Evolutionary conservation across 2,888 invertebrate genomes (phyloP).

Genomic region (Abrostola triplasia): DNA sequence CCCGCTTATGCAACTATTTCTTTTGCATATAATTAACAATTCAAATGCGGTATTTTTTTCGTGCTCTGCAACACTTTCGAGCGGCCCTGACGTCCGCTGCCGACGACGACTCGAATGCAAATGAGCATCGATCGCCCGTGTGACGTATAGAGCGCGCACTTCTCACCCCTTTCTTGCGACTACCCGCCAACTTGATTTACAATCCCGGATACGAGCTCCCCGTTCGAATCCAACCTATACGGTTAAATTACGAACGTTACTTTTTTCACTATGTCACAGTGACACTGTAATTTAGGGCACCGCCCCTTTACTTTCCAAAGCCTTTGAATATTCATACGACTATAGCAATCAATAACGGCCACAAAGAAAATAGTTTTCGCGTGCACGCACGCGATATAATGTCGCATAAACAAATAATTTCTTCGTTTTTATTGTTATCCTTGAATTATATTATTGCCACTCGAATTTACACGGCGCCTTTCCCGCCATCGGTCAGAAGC

Average conservation of each 20-base stretch:
- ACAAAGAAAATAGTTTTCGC: constrained; percentile 87
- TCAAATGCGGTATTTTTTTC: constrained; percentile 82
- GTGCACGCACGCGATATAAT: constrained; percentile 86
- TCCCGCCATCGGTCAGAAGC: constrained; percentile 65
- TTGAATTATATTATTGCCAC: constrained; percentile 74
- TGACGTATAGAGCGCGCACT: constrained; percentile 84
- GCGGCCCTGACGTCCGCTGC: constrained; percentile 83
- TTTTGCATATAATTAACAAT: constrained; percentile 82
- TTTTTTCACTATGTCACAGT: constrained; percentile 86
- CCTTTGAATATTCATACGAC: constrained; percentile 87
- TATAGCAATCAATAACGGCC: constrained; percentile 87
- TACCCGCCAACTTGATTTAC: constrained; percentile 86
- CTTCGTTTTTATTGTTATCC: constrained; percentile 82
- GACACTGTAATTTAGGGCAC: constrained; percentile 87
- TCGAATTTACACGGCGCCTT: constrained; percentile 70
- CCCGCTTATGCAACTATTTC: constrained; percentile 84
- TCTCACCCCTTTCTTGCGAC: constrained; percentile 87
- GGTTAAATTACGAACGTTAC: constrained; percentile 77
- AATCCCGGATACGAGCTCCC: constrained; percentile 83
- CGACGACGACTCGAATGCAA: constrained; percentile 83
- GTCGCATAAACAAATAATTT: constrained; percentile 88
- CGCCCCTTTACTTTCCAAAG: constrained; percentile 85
- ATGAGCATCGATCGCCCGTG: constrained; percentile 84
- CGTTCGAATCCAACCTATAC: constrained; percentile 79
- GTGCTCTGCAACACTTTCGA: constrained; percentile 83